phyloP scores from a whole-genome alignment of 2,888 invertebrate genomes.

The Drosophila cyrtoloma region DNA sequence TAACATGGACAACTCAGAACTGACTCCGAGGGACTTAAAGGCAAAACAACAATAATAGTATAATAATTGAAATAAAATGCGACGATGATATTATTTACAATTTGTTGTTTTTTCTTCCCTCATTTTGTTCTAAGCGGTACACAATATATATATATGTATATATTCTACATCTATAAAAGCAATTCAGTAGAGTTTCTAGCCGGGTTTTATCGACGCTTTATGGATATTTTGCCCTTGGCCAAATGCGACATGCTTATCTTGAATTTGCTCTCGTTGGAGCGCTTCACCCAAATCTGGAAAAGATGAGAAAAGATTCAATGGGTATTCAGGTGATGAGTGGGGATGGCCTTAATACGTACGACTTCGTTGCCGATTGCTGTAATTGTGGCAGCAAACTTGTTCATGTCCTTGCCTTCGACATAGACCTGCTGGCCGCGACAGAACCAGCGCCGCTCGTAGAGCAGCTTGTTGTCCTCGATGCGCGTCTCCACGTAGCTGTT shows the following conservation, averaged over 20 bases:
- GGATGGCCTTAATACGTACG: slow-evolving; percentile 86
- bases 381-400: slow-evolving; percentile 94
- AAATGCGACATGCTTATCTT: slow-evolving; percentile 94
- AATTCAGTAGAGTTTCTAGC: background rate
- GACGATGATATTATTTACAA: slow-evolving; percentile 26
- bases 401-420: slow-evolving; percentile 94
- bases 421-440: slow-evolving; percentile 97
- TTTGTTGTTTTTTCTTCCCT: slow-evolving; percentile 11
- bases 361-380: slow-evolving; percentile 96
- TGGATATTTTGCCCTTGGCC: slow-evolving; percentile 94
- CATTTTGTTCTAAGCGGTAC: slow-evolving; percentile 11
- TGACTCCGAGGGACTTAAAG: background rate
- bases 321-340: background rate
- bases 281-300: slow-evolving; percentile 95
- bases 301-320: background rate
- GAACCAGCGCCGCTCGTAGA: slow-evolving; percentile 97
- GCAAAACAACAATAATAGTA: background rate
- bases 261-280: slow-evolving; percentile 91
- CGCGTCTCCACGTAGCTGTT: slow-evolving; percentile 90
- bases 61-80: slow-evolving; percentile 10
- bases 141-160: slow-evolving; percentile 19
- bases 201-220: slow-evolving; percentile 89
- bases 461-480: slow-evolving; percentile 97
- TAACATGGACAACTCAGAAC: background rate
- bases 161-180: slow-evolving; percentile 14